Percentiles rank a stretch among this genome's conserved stretches.
These are phyloP conservation scores for Thyatira batis DNA, from an alignment of 2,888 invertebrate species.

Conservation along the genomic window DNA sequence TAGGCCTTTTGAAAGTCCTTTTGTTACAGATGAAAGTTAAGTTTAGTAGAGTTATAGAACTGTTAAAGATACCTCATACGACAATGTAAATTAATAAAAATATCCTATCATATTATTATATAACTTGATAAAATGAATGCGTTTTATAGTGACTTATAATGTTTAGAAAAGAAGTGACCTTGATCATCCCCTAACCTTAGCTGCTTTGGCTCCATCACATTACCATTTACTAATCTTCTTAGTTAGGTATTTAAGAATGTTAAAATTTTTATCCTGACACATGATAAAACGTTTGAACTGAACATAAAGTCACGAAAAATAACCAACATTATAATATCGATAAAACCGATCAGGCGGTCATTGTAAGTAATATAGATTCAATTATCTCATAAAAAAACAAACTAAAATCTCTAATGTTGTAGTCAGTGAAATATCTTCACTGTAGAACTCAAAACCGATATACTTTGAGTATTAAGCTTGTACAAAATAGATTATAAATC, in stretches of 20 bases:
- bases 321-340: constrained; percentile 5
- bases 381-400: constrained; percentile 16
- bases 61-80: constrained; percentile 69
- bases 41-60: constrained; percentile 59
- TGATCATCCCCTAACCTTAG: constrained; percentile 75
- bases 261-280: constrained; percentile 14
- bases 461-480: constrained; percentile 54
- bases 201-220: constrained; percentile 71
- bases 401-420: constrained; percentile 22
- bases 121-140: constrained; percentile 54
- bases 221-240: constrained; percentile 50
- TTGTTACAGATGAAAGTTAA: constrained; percentile 51
- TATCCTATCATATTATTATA: constrained; percentile 41
- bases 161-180: constrained; percentile 80
- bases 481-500: constrained; percentile 64
- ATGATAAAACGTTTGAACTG: background rate
- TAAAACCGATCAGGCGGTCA: constrained; percentile 10
- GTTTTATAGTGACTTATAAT: constrained; percentile 70
- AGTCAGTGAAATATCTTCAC: constrained; percentile 34
- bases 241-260: constrained; percentile 21
- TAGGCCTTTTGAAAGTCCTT: constrained; percentile 56
- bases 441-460: constrained; percentile 41
- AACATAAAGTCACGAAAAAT: constrained; percentile 24
- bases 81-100: constrained; percentile 55
- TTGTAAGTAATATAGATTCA: constrained; percentile 22